Conservation (phyloP, 2,888 invertebrate species). For the Drosophila mayaguana region DNA sequence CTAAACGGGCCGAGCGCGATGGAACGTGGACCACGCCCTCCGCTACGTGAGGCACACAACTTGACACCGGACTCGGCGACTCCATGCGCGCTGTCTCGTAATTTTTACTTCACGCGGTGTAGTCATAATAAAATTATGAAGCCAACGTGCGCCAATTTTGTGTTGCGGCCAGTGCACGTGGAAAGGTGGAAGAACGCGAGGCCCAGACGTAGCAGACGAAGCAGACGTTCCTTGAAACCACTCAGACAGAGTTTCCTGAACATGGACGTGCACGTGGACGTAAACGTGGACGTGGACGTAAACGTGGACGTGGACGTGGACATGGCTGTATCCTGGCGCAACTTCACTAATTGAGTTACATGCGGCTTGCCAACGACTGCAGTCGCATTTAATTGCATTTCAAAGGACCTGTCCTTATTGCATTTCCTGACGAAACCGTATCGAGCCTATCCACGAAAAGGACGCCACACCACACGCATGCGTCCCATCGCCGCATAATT, state of each 20-base stretch:
- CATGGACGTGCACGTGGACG: slow-evolving; percentile 10
- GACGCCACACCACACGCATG: slow-evolving; percentile 29
- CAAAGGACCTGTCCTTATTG: slow-evolving; percentile 59
- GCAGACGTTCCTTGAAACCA: slow-evolving; percentile 18
- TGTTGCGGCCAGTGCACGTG: slow-evolving; percentile 48
- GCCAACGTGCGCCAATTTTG: slow-evolving; percentile 77
- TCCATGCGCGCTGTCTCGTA: slow-evolving; percentile 41
- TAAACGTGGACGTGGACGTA: slow-evolving; percentile 13
- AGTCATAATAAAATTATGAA: slow-evolving; percentile 76
- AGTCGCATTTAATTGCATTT: slow-evolving; percentile 76
- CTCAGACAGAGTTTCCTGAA: slow-evolving; percentile 30
- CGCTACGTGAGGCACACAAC: slow-evolving; percentile 24
- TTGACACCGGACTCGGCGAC: slow-evolving; percentile 15
- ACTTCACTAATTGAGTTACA: slow-evolving; percentile 77
- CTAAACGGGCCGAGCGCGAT: slow-evolving; percentile 55
- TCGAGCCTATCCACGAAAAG: slow-evolving; percentile 4
- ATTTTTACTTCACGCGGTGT: slow-evolving; percentile 61
- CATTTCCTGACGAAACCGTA: slow-evolving; percentile 37
- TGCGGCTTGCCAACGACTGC: slow-evolving; percentile 50
- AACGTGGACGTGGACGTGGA: slow-evolving; percentile 17
- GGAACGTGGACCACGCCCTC: slow-evolving; percentile 40
- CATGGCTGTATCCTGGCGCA: slow-evolving; percentile 34
- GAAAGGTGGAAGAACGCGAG: neutral
- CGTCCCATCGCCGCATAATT: slow-evolving; percentile 45
- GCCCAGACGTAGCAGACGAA: slow-evolving; percentile 1